phyloP scores from a whole-genome alignment of 2,113 vertebrate species.

The Nycticorax nycticorax region DNA sequence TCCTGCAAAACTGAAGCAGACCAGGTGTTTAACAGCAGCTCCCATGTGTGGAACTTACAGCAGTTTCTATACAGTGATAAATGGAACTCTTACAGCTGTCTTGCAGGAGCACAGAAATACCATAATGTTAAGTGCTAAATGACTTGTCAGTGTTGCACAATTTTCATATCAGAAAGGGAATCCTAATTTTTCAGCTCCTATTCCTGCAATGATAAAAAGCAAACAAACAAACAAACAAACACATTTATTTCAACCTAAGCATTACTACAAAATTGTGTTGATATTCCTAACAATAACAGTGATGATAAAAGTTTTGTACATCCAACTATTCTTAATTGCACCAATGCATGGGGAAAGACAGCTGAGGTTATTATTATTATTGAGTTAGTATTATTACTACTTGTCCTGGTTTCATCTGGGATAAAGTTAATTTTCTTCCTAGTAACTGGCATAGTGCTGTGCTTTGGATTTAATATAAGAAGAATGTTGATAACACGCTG shows the following conservation, averaged over 20 bases:
- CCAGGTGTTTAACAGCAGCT: neutral
- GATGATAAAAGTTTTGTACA: neutral
- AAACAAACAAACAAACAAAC: neutral
- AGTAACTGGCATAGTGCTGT: too few relatives aligned
- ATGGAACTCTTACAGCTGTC: neutral
- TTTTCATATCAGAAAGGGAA: neutral
- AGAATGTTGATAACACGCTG: too few relatives aligned
- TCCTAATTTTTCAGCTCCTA: neutral
- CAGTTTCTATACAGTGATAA: neutral
- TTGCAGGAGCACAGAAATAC: neutral
- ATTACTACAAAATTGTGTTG: neutral
- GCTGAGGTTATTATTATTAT: neutral
- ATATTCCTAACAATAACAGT: neutral
- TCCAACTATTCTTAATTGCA: neutral
- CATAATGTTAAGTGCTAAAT: neutral
- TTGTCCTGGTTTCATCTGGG: too few relatives aligned
- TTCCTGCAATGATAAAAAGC: neutral
- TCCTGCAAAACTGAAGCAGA: neutral
- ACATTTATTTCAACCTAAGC: neutral
- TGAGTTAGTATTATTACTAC: rapidly evolving
- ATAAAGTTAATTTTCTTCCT: too few relatives aligned
- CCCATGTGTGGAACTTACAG: neutral
- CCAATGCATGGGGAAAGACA: neutral
- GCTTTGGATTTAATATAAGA: too few relatives aligned
- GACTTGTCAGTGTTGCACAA: neutral